Base-by-base conservation (phyloP, 1,140 invertebrate genomes). In the Marisa cornuarietis region DNA sequence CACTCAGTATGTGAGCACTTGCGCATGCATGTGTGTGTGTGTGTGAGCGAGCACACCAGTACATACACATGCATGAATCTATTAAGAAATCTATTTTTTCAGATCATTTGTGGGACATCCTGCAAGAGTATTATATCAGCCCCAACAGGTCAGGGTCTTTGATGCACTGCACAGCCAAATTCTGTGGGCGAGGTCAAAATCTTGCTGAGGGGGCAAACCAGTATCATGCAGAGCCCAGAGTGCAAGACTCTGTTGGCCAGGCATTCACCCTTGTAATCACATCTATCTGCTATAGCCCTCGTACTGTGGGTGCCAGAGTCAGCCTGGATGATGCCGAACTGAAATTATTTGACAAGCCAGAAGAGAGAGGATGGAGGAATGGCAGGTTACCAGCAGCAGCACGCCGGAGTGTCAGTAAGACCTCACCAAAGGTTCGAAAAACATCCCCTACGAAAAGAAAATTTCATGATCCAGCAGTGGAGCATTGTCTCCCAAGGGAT, bases 101-200 rank as follows among this genome's bases (percentile, higher is more conserved):
- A 84, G 81, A 79, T 26, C 76, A 51, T 26, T 69, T 78, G 42
- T 26, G 65, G n/a, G 66, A 54, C 22, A 62, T 80, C 14, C 65
- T 86, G 16, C 42, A 63, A 42, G 51, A 71, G 22, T 83, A 83
- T 49, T 83, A 82, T 42, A 79, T 54, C 63, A 31, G 54, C 18
- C 49, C 20, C 24, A 72, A 79, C 52, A 82, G 66, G 52, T 68
- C 58, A 22, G 66, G 78, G 0, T 79, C 54, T 52, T 66, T 84
- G 24, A 77, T 88, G 11, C 87, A 87, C 61, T 87, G 86, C 42
- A 87, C 86, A 52, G 79, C 86, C 0, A 84, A 81, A 51, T 87
- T 83, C 71, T 85, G 83, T 77, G 84, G 81, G 31, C 61, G 78
- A 68, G 83, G 83, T 16, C 81, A 76, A 58, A 42, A 42, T 42